These are phyloP conservation scores for Crypturellus tataupa DNA, from an alignment of 2,797 vertebrate species.

Conservation along the genomic window DNA sequence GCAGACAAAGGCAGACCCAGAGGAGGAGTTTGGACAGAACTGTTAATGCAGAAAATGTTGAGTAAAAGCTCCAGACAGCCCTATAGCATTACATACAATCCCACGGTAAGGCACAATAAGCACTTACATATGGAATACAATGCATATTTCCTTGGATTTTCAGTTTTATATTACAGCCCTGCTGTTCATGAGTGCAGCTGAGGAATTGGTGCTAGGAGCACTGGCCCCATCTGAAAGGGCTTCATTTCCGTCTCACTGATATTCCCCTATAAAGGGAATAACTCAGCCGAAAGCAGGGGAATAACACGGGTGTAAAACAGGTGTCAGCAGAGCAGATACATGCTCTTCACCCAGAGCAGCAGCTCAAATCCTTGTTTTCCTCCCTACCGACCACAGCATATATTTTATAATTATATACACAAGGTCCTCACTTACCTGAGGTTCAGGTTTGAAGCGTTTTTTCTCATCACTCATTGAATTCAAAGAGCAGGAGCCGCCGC, in stretches of 20 bases:
- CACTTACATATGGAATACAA: not conserved
- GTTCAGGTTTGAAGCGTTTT: constrained; percentile 49
- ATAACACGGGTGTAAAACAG: not conserved
- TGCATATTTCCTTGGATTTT: not conserved
- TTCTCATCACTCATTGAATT: constrained; percentile 60
- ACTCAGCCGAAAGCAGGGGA: not conserved
- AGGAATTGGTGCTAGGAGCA: not conserved
- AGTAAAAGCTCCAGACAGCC: constrained; percentile 30
- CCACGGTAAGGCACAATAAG: not conserved
- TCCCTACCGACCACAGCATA: not conserved
- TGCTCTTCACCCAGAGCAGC: not conserved
- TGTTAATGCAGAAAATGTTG: not conserved
- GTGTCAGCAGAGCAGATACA: not conserved
- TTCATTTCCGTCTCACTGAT: not conserved
- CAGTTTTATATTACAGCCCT: not conserved
- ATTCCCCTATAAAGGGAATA: not conserved
- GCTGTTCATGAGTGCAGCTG: not conserved
- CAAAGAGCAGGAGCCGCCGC: constrained; percentile 31
- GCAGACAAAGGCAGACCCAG: constrained; percentile 34
- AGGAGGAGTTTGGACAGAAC: constrained; percentile 54
- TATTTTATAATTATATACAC: constrained; percentile 59
- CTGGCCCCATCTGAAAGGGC: not conserved
- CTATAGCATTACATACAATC: not conserved
- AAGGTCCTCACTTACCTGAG: constrained; percentile 57
- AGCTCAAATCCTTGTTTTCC: not conserved